phyloP scores from a whole-genome alignment of 2,797 vertebrate species.

The Dendrocincla fuliginosa region DNA sequence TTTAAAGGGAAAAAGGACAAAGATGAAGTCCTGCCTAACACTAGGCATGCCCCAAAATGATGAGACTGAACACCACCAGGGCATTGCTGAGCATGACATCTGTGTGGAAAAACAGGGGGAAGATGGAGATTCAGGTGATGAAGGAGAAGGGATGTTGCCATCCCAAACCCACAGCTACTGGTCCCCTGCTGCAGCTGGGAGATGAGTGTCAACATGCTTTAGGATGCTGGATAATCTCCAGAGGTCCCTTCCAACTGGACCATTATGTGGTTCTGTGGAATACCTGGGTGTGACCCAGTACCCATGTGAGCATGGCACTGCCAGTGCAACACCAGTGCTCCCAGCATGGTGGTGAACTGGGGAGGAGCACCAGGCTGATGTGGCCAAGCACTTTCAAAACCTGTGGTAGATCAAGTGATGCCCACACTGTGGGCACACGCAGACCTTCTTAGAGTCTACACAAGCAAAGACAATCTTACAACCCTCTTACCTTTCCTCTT shows the following conservation, averaged over 20 bases:
- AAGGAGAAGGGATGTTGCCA: background rate
- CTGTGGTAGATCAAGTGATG: background rate
- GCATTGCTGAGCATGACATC: background rate
- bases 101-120: background rate
- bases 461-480: background rate
- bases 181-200: background rate
- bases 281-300: background rate
- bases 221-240: background rate
- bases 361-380: background rate
- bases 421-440: background rate
- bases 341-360: background rate
- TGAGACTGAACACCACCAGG: background rate
- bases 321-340: background rate
- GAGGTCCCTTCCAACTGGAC: background rate
- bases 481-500: background rate
- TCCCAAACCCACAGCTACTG: background rate
- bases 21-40: background rate
- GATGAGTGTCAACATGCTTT: background rate
- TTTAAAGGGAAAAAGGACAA: background rate
- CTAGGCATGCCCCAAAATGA: background rate
- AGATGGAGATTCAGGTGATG: background rate
- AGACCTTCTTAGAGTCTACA: background rate
- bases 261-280: background rate
- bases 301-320: accelerated
- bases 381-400: background rate